A percentile compares a stretch with the other conserved stretches of the same genome.
These are phyloP conservation scores for Sebastes reedi DNA, from an alignment of 2,797 vertebrate species.

Conservation along the genomic window DNA sequence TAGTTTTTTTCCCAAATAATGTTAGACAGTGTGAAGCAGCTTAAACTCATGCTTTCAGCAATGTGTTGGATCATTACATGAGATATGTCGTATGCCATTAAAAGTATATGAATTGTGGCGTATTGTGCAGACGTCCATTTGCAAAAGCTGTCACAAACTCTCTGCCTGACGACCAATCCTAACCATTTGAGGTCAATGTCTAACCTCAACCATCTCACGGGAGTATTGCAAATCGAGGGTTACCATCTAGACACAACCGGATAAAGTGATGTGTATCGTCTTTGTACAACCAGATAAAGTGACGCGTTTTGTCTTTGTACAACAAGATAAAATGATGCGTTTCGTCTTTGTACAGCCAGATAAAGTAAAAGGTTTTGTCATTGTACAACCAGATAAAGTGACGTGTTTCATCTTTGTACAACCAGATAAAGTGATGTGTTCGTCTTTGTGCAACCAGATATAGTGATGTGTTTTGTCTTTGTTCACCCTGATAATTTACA, in stretches of 20 bases:
- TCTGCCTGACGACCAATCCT: too few relatives aligned
- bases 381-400: too few relatives aligned
- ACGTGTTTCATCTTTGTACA: too few relatives aligned
- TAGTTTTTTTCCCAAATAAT: constrained; percentile 16
- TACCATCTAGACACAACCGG: background rate
- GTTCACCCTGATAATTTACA: background rate
- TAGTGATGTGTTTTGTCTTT: background rate
- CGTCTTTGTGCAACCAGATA: background rate
- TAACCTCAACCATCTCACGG: too few relatives aligned
- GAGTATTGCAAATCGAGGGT: background rate
- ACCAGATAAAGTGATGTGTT: too few relatives aligned
- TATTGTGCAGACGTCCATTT: background rate
- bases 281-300: too few relatives aligned
- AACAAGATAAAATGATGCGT: too few relatives aligned
- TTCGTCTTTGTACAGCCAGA: too few relatives aligned
- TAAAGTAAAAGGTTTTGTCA: too few relatives aligned
- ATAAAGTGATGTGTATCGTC: fast-evolving
- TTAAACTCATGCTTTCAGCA: background rate
- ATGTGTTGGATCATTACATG: background rate
- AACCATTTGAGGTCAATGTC: too few relatives aligned
- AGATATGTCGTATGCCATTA: background rate
- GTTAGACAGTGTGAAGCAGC: background rate
- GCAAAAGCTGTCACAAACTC: too few relatives aligned
- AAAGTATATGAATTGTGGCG: background rate
- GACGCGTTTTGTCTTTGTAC: too few relatives aligned